Percentiles rank a stretch among this genome's conserved stretches.
Conservation (phyloP, 2,113 vertebrate genomes). For the Engraulis encrasicolus region DNA sequence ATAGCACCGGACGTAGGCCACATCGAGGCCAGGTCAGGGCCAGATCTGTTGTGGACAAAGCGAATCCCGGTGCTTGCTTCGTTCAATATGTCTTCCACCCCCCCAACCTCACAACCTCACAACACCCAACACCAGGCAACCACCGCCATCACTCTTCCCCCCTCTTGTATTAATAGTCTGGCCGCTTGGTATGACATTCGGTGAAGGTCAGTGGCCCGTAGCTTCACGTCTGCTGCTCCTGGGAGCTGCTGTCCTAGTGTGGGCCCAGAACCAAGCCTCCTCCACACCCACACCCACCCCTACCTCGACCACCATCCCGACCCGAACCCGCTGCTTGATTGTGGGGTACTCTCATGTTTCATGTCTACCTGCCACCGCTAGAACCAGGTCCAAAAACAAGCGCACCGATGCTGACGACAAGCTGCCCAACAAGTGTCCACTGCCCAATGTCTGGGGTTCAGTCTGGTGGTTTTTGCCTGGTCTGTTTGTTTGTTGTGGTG, state of each 20-base stretch:
- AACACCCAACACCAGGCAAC: too few species aligned
- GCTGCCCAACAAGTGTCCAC: slow-evolving; percentile 30
- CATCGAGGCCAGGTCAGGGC: background rate
- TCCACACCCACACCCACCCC: too few species aligned
- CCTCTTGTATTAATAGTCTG: slow-evolving; percentile 25
- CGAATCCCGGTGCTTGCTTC: background rate
- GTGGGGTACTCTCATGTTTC: slow-evolving; percentile 40
- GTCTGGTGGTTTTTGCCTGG: slow-evolving; percentile 1
- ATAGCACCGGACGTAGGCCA: background rate
- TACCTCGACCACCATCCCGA: too few species aligned
- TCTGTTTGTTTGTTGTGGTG: background rate
- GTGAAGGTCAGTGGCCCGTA: slow-evolving; percentile 43
- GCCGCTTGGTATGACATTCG: slow-evolving; percentile 51
- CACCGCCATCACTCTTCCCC: background rate
- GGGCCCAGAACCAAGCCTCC: slow-evolving; percentile 27
- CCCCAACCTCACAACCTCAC: background rate
- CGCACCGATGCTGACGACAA: slow-evolving; percentile 49
- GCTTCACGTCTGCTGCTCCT: background rate
- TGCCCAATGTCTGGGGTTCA: slow-evolving; percentile 47
- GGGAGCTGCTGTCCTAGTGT: background rate
- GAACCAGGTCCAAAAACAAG: slow-evolving; percentile 55
- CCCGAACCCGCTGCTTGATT: slow-evolving; percentile 35
- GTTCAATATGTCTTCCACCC: background rate
- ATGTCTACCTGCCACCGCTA: too few species aligned
- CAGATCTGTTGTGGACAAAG: background rate